These are phyloP conservation scores for Bombus vancouverensis DNA, from an alignment of 1,140 invertebrate species.

Conservation along the genomic window DNA sequence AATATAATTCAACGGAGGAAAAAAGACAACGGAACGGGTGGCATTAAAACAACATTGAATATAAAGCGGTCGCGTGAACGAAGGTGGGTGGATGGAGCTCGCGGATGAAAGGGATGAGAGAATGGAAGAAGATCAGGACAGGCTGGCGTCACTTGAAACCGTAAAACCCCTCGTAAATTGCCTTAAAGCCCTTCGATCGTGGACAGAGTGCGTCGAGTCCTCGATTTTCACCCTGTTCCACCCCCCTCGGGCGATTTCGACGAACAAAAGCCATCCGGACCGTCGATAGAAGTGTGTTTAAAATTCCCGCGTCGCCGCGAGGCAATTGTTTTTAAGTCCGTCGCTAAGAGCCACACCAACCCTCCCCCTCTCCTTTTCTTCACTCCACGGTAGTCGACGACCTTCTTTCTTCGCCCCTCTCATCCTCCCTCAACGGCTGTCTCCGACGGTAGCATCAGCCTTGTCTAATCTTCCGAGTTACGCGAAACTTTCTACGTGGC, in stretches of 20 bases:
- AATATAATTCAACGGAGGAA: not conserved
- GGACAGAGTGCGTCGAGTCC: constrained; percentile 36
- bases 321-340: constrained; percentile 76
- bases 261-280: constrained; percentile 64
- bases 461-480: constrained; percentile 72
- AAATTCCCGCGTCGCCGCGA: constrained; percentile 72
- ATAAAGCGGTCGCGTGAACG: not conserved
- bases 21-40: not conserved
- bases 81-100: not conserved
- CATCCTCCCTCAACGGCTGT: not conserved
- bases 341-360: constrained; percentile 58
- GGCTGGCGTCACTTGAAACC: constrained; percentile 46
- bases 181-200: constrained; percentile 49
- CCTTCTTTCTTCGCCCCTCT: not conserved
- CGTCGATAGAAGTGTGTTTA: constrained; percentile 75
- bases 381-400: not conserved
- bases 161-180: constrained; percentile 55
- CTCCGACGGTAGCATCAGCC: constrained; percentile 11
- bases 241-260: constrained; percentile 55
- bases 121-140: constrained; percentile 34
- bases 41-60: constrained; percentile 45
- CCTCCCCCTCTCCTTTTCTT: not conserved
- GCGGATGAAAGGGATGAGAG: not conserved
- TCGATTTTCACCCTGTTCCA: constrained; percentile 39
- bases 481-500: constrained; percentile 56